phyloP scores from a whole-genome alignment of 2,113 vertebrate species.

The Cygnus atratus region DNA sequence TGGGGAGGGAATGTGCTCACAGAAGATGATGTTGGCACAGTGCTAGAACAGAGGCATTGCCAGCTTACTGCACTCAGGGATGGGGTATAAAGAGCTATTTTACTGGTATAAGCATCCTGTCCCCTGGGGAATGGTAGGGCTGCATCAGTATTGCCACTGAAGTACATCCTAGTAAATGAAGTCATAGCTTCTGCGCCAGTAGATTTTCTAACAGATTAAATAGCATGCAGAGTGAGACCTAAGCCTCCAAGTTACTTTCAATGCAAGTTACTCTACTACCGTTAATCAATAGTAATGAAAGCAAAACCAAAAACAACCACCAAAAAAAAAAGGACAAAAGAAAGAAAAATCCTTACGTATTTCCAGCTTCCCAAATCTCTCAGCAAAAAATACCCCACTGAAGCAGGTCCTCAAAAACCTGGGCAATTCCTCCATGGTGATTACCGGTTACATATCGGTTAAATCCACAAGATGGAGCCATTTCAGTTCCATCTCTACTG shows the following conservation, averaged over 20 bases:
- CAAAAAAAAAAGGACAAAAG: not conserved
- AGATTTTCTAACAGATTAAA: not conserved
- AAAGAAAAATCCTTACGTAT: not conserved
- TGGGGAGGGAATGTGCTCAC: not conserved
- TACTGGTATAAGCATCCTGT: not conserved
- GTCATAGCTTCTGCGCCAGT: not conserved
- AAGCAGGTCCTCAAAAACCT: not conserved
- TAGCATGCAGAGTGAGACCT: not conserved
- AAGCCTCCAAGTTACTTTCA: not conserved
- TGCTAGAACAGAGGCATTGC: not conserved
- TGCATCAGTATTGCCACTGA: not conserved
- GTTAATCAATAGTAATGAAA: not conserved
- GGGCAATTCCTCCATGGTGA: not conserved
- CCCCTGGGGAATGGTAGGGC: not conserved
- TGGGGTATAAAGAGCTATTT: not conserved
- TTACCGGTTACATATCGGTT: not conserved
- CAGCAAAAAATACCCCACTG: rapidly evolving
- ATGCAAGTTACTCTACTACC: not conserved
- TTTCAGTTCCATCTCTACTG: not conserved
- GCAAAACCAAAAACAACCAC: not conserved
- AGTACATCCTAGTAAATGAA: not conserved
- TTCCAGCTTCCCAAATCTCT: not conserved
- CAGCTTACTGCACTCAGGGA: not conserved
- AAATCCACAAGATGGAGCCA: constrained; percentile 6
- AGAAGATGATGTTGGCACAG: not conserved